Conservation (phyloP, 2,888 invertebrate genomes). For the Limnephilus marmoratus region DNA sequence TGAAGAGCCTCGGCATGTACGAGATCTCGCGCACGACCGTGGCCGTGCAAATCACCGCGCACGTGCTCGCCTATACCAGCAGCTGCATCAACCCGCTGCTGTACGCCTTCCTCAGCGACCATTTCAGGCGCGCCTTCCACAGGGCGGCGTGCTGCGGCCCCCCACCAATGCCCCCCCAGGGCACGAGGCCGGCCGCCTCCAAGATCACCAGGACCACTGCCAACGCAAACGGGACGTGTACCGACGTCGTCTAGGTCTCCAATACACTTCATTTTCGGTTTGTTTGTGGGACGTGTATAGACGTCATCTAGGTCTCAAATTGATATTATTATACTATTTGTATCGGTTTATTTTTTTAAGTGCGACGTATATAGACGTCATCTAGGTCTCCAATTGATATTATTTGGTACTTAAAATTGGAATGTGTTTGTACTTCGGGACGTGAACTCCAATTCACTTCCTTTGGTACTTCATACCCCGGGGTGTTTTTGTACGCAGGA, state of each 20-base stretch:
- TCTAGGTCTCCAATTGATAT: constrained; percentile 67
- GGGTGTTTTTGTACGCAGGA: constrained; percentile 67
- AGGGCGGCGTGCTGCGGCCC: constrained; percentile 71
- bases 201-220: constrained; percentile 83
- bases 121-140: constrained; percentile 93
- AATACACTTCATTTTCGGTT: constrained; percentile 69
- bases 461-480: constrained; percentile 67
- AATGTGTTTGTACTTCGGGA: constrained; percentile 80
- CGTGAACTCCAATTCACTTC: constrained; percentile 73
- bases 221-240: constrained; percentile 81
- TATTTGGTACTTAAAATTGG: constrained; percentile 67
- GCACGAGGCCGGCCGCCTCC: constrained; percentile 77
- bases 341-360: constrained; percentile 81
- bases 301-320: constrained; percentile 71
- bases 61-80: constrained; percentile 94
- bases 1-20: constrained; percentile 86
- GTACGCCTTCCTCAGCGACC: constrained; percentile 95
- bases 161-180: constrained; percentile 58
- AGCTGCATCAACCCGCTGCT: constrained; percentile 96
- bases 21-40: constrained; percentile 83
- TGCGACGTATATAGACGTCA: constrained; percentile 77
- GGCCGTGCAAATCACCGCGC: constrained; percentile 86
- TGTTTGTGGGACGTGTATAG: constrained; percentile 81
- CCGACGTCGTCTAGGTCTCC: constrained; percentile 73
- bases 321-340: neutral